phyloP scores from a whole-genome alignment of 2,888 invertebrate species.

The Ligdia adustata region DNA sequence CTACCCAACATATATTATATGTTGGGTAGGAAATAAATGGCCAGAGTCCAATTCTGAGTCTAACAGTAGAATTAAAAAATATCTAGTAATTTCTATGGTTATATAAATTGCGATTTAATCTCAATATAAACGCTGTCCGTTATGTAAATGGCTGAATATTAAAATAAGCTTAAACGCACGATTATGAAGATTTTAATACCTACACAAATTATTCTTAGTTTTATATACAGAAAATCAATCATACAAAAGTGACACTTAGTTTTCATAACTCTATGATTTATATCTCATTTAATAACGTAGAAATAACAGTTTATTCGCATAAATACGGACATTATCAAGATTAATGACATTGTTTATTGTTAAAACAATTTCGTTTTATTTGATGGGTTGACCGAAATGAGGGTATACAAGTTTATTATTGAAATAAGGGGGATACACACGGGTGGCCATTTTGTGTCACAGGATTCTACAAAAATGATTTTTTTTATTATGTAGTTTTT shows the following conservation, averaged over 20 bases:
- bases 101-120: no score
- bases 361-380: conserved; percentile 30
- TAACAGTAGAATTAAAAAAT: no score
- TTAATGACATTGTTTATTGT: conserved; percentile 36
- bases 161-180: neutral
- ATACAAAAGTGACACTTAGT: conserved; percentile 9
- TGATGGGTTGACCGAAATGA: conserved; percentile 26
- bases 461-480: no score
- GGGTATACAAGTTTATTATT: conserved; percentile 29
- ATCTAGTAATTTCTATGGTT: no score
- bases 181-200: no score
- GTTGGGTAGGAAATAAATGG: no score
- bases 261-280: conserved; percentile 18
- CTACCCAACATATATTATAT: no score
- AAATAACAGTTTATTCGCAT: conserved; percentile 22
- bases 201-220: conserved; percentile 1
- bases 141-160: neutral
- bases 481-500: no score
- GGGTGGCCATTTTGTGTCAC: neutral
- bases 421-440: conserved; percentile 31
- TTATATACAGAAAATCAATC: conserved; percentile 13
- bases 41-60: no score
- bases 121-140: no score
- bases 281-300: conserved; percentile 12
- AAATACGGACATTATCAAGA: conserved; percentile 39